These are phyloP conservation scores for Cirrhinus molitorella DNA, from an alignment of 2,797 vertebrate genomes.

Conservation along the genomic window DNA sequence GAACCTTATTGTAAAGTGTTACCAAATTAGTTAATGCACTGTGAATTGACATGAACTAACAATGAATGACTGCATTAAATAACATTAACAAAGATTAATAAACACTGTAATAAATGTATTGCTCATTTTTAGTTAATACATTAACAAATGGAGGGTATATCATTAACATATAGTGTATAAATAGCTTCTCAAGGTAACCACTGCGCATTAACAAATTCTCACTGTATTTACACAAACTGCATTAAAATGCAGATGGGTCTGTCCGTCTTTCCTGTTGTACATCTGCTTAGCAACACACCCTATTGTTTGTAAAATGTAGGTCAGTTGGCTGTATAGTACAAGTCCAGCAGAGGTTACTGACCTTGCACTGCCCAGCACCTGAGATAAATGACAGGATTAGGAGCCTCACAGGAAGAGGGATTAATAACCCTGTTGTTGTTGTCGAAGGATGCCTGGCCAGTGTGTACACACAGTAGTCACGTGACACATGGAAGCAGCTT, in stretches of 20 bases:
- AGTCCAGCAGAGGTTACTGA: slow-evolving; percentile 27
- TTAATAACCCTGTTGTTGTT: slow-evolving; percentile 53
- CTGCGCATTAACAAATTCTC: not conserved
- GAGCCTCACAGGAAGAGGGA: slow-evolving; percentile 52
- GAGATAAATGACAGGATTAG: slow-evolving; percentile 57
- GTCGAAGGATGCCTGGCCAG: slow-evolving; percentile 45
- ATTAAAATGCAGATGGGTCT: slow-evolving; percentile 7
- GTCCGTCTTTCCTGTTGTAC: not conserved
- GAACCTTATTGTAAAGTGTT: too few species aligned
- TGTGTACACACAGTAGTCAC: slow-evolving; percentile 40
- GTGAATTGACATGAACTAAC: too few species aligned
- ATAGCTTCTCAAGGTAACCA: not conserved
- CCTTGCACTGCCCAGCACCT: slow-evolving; percentile 46
- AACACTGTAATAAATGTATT: too few species aligned
- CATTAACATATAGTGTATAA: not conserved
- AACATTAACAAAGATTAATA: not conserved
- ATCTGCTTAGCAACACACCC: not conserved
- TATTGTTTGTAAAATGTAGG: slow-evolving; percentile 42
- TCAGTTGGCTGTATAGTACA: slow-evolving; percentile 23
- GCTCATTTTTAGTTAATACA: too few species aligned
- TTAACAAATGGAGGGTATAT: not conserved
- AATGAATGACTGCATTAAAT: too few species aligned
- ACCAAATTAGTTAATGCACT: too few species aligned
- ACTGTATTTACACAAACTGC: not conserved
- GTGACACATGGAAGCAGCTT: slow-evolving; percentile 63